phyloP scores from a whole-genome alignment of 2,888 invertebrate genomes.

The Dioctria rufipes region DNA sequence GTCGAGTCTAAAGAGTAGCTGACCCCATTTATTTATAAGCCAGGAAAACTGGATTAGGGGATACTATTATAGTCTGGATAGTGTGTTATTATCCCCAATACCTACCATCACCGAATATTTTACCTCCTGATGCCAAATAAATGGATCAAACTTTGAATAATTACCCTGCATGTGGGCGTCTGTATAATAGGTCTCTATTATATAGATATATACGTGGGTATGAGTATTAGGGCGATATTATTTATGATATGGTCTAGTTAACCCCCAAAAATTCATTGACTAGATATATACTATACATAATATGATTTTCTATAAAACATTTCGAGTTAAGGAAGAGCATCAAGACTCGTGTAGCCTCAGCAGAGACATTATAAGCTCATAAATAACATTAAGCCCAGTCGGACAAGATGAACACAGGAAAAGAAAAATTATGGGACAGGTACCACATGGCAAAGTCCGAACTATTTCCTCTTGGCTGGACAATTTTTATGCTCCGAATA shows the following conservation, averaged over 20 bases:
- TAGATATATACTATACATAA: neutral
- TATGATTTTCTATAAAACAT: neutral
- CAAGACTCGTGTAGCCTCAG: neutral
- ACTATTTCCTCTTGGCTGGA: conserved; percentile 24
- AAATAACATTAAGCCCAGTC: conserved; percentile 34
- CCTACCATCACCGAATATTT: neutral
- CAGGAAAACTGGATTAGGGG: neutral
- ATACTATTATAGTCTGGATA: neutral
- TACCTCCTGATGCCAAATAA: conserved; percentile 1
- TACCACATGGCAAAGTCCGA: conserved; percentile 28
- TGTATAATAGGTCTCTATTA: neutral
- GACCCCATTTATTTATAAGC: conserved; percentile 21
- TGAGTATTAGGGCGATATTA: conserved; percentile 32
- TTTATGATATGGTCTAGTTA: conserved; percentile 46
- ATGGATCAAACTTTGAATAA: conserved; percentile 54
- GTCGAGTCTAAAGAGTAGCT: neutral
- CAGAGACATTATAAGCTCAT: conserved; percentile 31
- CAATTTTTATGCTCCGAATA: conserved; percentile 40
- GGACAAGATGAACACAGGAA: neutral
- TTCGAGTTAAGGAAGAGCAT: neutral
- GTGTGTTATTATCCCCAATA: neutral
- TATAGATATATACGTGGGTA: neutral
- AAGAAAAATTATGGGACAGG: conserved; percentile 40
- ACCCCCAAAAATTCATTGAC: conserved; percentile 37
- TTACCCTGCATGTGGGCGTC: conserved; percentile 30